These are phyloP conservation scores for Diadegma fenestrale DNA, from an alignment of 2,888 invertebrate species.

Conservation along the genomic window DNA sequence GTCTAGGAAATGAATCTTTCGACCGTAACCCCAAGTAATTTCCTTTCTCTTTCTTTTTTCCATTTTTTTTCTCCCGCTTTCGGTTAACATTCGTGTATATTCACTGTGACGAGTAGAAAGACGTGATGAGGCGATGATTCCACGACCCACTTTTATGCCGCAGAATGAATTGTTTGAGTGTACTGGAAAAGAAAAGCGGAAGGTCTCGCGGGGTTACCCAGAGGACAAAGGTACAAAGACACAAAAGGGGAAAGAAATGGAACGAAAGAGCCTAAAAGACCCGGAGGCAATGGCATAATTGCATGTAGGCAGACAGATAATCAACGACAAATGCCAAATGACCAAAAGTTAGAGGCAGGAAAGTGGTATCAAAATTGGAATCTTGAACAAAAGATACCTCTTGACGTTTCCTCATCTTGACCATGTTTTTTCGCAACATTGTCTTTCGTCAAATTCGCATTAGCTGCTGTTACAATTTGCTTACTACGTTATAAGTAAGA, in stretches of 20 bases:
- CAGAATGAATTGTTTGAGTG: slow-evolving; percentile 33
- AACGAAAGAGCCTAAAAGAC: slow-evolving; percentile 51
- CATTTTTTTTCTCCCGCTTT: neutral
- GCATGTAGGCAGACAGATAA: slow-evolving; percentile 26
- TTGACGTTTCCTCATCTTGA: too few species aligned
- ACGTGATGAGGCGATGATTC: slow-evolving; percentile 28
- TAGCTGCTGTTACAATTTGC: too few species aligned
- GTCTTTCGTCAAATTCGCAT: too few species aligned
- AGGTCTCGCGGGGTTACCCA: slow-evolving; percentile 48
- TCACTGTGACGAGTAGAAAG: slow-evolving; percentile 19
- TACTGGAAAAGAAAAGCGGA: slow-evolving; percentile 52
- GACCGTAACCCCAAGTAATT: slow-evolving; percentile 23
- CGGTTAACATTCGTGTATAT: neutral
- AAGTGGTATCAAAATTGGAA: neutral
- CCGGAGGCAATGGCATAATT: slow-evolving; percentile 45
- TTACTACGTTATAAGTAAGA: too few species aligned
- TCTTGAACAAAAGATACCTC: neutral
- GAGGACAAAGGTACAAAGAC: slow-evolving; percentile 44
- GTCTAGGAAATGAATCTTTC: slow-evolving; percentile 15
- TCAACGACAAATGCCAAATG: slow-evolving; percentile 18
- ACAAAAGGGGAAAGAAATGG: slow-evolving; percentile 63
- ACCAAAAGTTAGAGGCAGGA: slow-evolving; percentile 7
- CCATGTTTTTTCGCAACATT: neutral
- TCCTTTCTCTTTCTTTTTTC: slow-evolving; percentile 27
- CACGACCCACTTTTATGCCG: slow-evolving; percentile 43